phyloP scores from a whole-genome alignment of 2,888 invertebrate genomes.

The Oegoconia quadripuncta region DNA sequence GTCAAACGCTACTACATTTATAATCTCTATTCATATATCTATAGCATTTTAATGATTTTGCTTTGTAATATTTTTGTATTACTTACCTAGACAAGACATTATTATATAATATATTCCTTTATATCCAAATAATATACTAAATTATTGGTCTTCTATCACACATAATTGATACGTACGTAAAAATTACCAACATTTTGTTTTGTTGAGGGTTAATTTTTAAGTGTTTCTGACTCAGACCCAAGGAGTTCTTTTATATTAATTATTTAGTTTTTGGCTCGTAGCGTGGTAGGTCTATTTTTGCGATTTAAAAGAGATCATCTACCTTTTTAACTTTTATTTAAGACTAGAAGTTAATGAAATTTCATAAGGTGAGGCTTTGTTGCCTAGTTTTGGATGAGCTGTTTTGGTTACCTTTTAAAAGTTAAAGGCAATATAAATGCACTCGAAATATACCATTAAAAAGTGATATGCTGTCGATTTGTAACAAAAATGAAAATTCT shows the following conservation, averaged over 20 bases:
- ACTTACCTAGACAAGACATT: conserved; percentile 26
- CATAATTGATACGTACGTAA: conserved; percentile 60
- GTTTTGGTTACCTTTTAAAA: conserved; percentile 3
- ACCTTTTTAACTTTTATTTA: too few species aligned
- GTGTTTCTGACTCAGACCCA: too few species aligned
- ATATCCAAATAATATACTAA: conserved; percentile 42
- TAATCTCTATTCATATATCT: too few species aligned
- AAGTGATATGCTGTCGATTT: conserved; percentile 23
- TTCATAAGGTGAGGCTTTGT: too few species aligned
- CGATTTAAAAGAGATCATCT: too few species aligned
- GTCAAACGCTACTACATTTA: too few species aligned
- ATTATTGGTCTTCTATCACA: conserved; percentile 72
- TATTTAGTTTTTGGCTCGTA: too few species aligned
- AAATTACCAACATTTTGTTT: conserved; percentile 19
- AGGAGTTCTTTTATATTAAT: too few species aligned
- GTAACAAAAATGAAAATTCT: conserved; percentile 17
- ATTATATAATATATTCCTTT: conserved; percentile 24
- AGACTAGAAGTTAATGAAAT: too few species aligned
- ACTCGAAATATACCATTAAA: background rate
- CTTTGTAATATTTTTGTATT: conserved; percentile 19
- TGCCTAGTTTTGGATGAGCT: too few species aligned
- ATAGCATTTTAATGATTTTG: too few species aligned
- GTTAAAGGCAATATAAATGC: background rate
- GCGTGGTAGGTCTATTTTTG: too few species aligned
- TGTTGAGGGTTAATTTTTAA: background rate